Percentiles rank a stretch among this genome's conserved stretches.
phyloP scores from a whole-genome alignment of 1,140 invertebrate genomes.

The Papilio polyxenes region DNA sequence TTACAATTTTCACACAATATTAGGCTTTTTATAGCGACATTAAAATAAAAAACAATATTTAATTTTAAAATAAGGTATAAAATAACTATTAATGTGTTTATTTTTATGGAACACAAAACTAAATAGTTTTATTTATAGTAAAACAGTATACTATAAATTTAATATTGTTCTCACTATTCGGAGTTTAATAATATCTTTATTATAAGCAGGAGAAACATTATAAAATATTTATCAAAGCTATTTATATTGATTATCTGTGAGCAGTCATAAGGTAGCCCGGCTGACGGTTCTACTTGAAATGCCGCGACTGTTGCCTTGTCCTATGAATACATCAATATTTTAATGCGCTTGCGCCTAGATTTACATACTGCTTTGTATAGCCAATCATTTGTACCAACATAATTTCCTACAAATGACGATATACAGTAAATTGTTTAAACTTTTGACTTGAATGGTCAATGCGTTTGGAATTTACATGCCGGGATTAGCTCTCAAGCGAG shows the following conservation, averaged over 20 bases:
- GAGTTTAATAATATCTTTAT: too few relatives aligned
- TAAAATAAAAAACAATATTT: too few relatives aligned
- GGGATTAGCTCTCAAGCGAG: conserved; percentile 24
- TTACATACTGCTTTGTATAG: conserved; percentile 49
- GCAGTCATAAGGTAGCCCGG: conserved; percentile 5
- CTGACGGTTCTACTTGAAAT: conserved; percentile 38
- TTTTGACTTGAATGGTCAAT: conserved; percentile 38
- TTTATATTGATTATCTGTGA: conserved; percentile 35
- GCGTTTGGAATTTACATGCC: conserved; percentile 33
- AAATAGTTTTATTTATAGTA: too few relatives aligned
- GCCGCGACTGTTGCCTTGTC: conserved; percentile 40
- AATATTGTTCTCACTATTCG: too few relatives aligned
- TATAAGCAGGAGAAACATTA: too few relatives aligned
- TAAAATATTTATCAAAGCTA: not conserved
- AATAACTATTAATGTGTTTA: too few relatives aligned
- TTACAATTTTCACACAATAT: too few relatives aligned
- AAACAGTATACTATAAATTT: too few relatives aligned
- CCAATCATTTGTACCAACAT: conserved; percentile 46
- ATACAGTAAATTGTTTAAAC: conserved; percentile 36
- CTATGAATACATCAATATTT: conserved; percentile 51
- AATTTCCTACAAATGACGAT: conserved; percentile 42
- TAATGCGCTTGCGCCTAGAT: conserved; percentile 44
- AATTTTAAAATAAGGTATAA: too few relatives aligned
- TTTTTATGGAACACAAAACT: too few relatives aligned
- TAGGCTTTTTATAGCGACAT: too few relatives aligned